A percentile compares a stretch with the other conserved stretches of the same genome.
phyloP scores from a whole-genome alignment of 2,797 vertebrate genomes.

The Myotis planiceps region DNA sequence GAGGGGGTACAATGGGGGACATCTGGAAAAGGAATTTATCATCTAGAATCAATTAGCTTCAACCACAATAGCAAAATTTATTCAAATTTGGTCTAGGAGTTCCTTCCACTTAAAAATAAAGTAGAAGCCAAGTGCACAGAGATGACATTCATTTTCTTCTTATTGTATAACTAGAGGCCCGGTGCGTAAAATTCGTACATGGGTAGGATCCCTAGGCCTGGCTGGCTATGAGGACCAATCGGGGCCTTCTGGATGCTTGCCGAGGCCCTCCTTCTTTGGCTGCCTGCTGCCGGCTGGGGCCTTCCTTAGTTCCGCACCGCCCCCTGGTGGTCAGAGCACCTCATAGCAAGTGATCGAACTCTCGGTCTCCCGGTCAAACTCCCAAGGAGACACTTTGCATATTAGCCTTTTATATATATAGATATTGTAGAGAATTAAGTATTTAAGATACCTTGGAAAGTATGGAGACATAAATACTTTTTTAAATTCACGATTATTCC shows the following conservation, averaged over 20 bases:
- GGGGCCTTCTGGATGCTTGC: too few species aligned
- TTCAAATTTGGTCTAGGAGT: neutral
- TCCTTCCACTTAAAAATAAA: slow-evolving; percentile 11
- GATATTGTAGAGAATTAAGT: neutral
- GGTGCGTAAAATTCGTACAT: too few species aligned
- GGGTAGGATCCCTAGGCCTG: too few species aligned
- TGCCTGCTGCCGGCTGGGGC: too few species aligned
- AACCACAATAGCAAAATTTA: neutral
- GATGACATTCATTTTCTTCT: neutral
- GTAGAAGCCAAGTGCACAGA: neutral
- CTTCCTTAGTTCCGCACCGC: too few species aligned
- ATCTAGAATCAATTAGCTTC: neutral
- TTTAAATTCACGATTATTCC: neutral
- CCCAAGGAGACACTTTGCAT: too few species aligned
- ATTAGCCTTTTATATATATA: neutral
- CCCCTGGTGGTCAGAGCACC: too few species aligned
- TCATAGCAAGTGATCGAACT: too few species aligned
- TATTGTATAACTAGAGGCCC: neutral
- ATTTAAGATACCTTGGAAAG: neutral
- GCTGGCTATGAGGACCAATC: too few species aligned
- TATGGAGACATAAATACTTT: neutral
- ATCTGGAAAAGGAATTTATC: neutral
- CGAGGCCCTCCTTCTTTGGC: too few species aligned
- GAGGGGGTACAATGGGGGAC: neutral
- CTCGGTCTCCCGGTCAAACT: too few species aligned